A percentile compares a stretch with the other conserved stretches of the same genome.
Evolutionary conservation across 2,797 vertebrate species (phyloP).

Genomic region (Hemibagrus guttatus): DNA sequence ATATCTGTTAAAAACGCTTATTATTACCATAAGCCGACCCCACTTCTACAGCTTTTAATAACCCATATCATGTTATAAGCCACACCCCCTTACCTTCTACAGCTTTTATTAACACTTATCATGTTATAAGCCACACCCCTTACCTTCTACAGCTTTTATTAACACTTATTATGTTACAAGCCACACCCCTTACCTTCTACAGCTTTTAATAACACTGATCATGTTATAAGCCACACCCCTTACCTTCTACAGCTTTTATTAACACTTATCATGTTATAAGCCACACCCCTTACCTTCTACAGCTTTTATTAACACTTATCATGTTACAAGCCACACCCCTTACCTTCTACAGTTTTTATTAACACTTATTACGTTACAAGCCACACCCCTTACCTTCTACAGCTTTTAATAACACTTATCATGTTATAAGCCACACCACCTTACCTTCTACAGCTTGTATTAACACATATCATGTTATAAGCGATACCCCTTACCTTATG

Average conservation of each 20-base stretch:
- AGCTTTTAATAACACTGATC: neutral
- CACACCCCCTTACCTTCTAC: neutral
- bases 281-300: neutral
- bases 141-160: neutral
- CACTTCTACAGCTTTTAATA: neutral
- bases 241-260: neutral
- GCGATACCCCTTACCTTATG: neutral
- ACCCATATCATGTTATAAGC: neutral
- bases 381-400: neutral
- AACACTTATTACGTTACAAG: neutral
- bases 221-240: neutral
- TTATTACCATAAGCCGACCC: neutral
- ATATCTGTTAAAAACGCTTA: neutral
- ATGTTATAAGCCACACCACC: neutral
- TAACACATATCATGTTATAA: neutral
- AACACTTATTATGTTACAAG: neutral
- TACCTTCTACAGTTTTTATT: neutral
- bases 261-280: neutral
- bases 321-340: neutral
- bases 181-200: neutral
- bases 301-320: neutral
- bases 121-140: neutral
- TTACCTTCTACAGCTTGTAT: conserved; percentile 17
- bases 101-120: neutral
- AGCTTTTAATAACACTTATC: neutral